Percentiles rank a stretch among this genome's conserved stretches.
Evolutionary conservation across 2,888 invertebrate genomes (phyloP).

Genomic region (Ernsta delagoae): DNA sequence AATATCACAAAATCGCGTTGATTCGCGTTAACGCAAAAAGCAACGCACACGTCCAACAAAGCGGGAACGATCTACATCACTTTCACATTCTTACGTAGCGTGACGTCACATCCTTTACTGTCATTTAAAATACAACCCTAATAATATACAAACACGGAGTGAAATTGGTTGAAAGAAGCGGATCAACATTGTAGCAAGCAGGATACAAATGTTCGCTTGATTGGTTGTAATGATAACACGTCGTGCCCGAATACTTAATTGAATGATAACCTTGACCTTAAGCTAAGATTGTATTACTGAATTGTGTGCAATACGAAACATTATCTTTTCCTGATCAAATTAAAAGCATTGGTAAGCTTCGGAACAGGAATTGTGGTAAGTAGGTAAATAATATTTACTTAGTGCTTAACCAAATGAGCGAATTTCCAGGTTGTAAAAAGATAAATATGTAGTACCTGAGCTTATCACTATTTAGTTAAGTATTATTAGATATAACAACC

Average conservation of each 20-base stretch:
- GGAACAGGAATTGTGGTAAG: too few relatives aligned
- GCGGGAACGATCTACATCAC: constrained; percentile 47
- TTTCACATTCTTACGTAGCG: constrained; percentile 67
- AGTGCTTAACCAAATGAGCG: too few relatives aligned
- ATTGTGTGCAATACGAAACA: neutral
- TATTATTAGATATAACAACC: too few relatives aligned
- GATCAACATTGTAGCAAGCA: constrained; percentile 8
- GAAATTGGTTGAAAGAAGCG: neutral
- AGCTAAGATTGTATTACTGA: neutral
- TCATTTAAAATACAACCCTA: constrained; percentile 31
- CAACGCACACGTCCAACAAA: constrained; percentile 2
- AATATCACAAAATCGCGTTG: constrained; percentile 3
- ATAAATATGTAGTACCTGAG: too few relatives aligned
- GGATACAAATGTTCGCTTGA: neutral
- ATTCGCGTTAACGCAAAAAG: neutral
- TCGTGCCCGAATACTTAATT: constrained; percentile 24
- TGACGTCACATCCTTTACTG: constrained; percentile 54
- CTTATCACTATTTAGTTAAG: too few relatives aligned
- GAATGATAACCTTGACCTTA: constrained; percentile 20
- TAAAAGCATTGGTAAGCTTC: too few relatives aligned
- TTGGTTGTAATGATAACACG: constrained; percentile 15
- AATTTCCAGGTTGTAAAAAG: too few relatives aligned
- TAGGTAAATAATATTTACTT: too few relatives aligned
- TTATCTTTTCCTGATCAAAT: too few relatives aligned
- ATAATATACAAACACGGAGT: neutral